A percentile compares a stretch with the other conserved stretches of the same genome.
phyloP scores from a whole-genome alignment of 2,797 vertebrate species.

The Mus spretus region DNA sequence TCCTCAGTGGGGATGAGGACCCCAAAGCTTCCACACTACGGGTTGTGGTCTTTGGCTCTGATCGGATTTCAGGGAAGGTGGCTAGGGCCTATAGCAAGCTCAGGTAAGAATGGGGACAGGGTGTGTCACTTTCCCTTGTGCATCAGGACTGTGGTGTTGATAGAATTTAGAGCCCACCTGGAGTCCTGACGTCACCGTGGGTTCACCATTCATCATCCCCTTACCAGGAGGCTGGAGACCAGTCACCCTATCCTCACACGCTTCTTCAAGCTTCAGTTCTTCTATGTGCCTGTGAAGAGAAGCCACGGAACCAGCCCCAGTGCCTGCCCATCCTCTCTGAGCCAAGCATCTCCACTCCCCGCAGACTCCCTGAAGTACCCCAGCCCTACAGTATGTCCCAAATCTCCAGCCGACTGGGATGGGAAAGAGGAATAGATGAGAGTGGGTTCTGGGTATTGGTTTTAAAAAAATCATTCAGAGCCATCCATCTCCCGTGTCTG shows the following conservation, averaged over 20 bases:
- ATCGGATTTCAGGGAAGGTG: slow-evolving; percentile 96
- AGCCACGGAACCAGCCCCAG: slow-evolving; percentile 79
- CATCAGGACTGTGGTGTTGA: accelerated
- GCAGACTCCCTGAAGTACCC: slow-evolving; percentile 74
- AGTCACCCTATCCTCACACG: slow-evolving; percentile 92
- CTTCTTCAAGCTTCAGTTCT: slow-evolving; percentile 96
- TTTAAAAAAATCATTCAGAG: neutral
- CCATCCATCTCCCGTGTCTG: neutral
- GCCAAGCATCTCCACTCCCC: slow-evolving; percentile 31
- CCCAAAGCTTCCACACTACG: slow-evolving; percentile 91
- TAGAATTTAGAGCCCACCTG: no score
- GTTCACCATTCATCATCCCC: neutral
- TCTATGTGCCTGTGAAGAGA: slow-evolving; percentile 95
- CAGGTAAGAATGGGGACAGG: slow-evolving; percentile 83
- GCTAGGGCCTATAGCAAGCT: slow-evolving; percentile 95
- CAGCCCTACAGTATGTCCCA: slow-evolving; percentile 81
- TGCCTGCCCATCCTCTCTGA: neutral
- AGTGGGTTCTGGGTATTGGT: neutral
- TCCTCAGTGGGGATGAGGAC: slow-evolving; percentile 95
- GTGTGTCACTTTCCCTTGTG: accelerated
- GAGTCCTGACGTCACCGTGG: neutral
- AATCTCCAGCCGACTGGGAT: neutral
- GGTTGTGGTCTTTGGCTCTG: slow-evolving; percentile 97
- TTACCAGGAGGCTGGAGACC: slow-evolving; percentile 91
- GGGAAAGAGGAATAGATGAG: neutral